Percentiles rank a stretch among this genome's conserved stretches.
These are phyloP conservation scores for Eumeta japonica DNA, from an alignment of 1,140 invertebrate genomes.

Conservation along the genomic window DNA sequence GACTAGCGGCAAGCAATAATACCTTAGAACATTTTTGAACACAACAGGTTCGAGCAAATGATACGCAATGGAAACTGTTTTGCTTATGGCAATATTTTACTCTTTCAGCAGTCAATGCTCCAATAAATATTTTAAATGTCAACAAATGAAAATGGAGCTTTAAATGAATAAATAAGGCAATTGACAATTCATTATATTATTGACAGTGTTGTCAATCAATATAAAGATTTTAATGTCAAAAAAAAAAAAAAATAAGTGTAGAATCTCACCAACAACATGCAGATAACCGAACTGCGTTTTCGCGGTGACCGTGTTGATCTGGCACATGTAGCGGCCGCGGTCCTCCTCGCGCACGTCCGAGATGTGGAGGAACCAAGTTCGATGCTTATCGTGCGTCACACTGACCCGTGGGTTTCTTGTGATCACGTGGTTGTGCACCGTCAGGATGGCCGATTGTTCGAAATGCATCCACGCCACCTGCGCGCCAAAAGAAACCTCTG, in stretches of 20 bases:
- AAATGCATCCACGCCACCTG: slow-evolving; percentile 95
- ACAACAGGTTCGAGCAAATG: background rate
- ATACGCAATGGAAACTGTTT: background rate
- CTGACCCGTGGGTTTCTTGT: slow-evolving; percentile 88
- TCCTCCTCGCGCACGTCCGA: slow-evolving; percentile 88
- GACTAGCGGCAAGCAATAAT: no score
- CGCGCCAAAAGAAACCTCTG: slow-evolving; percentile 27
- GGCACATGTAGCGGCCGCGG: slow-evolving; percentile 91
- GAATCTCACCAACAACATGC: slow-evolving; percentile 85
- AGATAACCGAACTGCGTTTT: slow-evolving; percentile 91
- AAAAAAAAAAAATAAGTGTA: background rate
- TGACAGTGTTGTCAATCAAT: no score
- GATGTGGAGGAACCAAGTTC: slow-evolving; percentile 89
- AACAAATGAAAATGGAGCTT: no score
- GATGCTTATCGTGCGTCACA: slow-evolving; percentile 83
- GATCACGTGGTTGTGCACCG: slow-evolving; percentile 89
- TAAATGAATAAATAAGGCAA: no score
- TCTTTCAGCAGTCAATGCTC: background rate
- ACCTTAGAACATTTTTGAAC: background rate
- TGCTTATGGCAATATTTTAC: background rate
- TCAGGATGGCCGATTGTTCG: slow-evolving; percentile 89
- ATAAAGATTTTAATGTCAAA: no score
- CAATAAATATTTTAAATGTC: no score
- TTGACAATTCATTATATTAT: no score
- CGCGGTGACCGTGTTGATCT: slow-evolving; percentile 91